phyloP scores from a whole-genome alignment of 2,113 vertebrate genomes.

The Cygnus buccinator region DNA sequence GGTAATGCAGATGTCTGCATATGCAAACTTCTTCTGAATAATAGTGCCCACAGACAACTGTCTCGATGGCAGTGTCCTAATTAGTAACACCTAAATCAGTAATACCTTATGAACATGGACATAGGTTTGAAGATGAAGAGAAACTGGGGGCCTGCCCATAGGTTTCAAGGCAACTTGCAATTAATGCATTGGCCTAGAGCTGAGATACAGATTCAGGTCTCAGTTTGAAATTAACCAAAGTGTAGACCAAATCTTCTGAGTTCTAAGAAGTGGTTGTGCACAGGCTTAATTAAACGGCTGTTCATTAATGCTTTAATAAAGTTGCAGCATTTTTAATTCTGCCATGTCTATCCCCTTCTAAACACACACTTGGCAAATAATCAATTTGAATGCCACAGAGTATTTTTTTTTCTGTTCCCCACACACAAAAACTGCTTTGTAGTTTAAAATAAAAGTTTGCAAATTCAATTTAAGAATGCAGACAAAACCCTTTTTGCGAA shows the following conservation, averaged over 20 bases:
- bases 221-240: background rate
- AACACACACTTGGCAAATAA: background rate
- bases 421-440: background rate
- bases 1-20: accelerated
- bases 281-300: background rate
- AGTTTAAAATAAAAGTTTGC: background rate
- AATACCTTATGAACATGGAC: background rate
- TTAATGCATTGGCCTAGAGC: background rate
- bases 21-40: background rate
- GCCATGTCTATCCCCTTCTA: background rate
- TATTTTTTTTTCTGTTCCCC: background rate
- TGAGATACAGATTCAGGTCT: background rate
- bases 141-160: background rate
- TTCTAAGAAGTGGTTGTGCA: background rate
- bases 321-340: background rate
- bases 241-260: background rate
- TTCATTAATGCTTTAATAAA: background rate
- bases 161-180: background rate
- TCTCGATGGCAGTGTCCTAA: background rate
- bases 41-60: background rate
- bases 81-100: background rate
- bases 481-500: background rate
- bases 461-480: background rate
- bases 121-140: background rate
- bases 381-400: background rate